Percentiles rank a stretch among this genome's conserved stretches.
phyloP scores from a whole-genome alignment of 2,797 vertebrate species.

The Okamejei kenojei region DNA sequence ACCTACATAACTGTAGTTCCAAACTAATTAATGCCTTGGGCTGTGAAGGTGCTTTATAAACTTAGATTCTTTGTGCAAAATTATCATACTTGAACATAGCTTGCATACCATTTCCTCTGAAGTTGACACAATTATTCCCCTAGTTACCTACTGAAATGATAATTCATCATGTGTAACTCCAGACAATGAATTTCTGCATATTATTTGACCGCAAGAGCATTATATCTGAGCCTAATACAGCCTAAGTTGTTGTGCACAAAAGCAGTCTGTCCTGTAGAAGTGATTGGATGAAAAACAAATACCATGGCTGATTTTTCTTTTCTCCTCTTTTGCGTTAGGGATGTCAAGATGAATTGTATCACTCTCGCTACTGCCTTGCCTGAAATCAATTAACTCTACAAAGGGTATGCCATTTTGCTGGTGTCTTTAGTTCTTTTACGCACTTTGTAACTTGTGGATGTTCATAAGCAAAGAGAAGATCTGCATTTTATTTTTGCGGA shows the following conservation, averaged over 20 bases:
- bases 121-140: background rate
- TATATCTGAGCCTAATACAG: background rate
- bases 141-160: background rate
- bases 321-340: background rate
- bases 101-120: background rate
- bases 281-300: background rate
- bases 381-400: background rate
- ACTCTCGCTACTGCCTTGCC: background rate
- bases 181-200: background rate
- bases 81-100: background rate
- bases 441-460: background rate
- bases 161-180: background rate
- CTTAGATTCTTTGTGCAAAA: background rate
- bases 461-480: too few relatives aligned
- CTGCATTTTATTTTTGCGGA: background rate
- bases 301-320: background rate
- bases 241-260: background rate
- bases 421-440: background rate
- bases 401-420: background rate
- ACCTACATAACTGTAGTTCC: background rate
- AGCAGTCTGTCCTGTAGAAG: background rate
- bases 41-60: background rate
- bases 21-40: background rate
- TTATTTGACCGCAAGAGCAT: background rate
- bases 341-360: background rate